Evolutionary conservation across 2,113 vertebrate genomes (phyloP).

Genomic region (Aythya baeri): DNA sequence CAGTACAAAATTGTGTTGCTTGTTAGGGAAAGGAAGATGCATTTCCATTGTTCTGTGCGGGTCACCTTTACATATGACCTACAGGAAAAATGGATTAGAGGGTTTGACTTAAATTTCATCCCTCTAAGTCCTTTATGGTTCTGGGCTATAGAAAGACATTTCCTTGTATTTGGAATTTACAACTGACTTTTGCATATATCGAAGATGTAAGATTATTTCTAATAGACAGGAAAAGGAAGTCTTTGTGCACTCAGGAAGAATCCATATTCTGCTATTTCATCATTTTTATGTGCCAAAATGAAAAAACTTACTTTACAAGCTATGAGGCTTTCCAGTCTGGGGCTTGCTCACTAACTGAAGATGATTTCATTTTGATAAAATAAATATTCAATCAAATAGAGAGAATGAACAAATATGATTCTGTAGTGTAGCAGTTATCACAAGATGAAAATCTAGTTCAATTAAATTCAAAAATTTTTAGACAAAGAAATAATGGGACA

Average conservation of each 20-base stretch:
- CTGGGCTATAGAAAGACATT: neutral
- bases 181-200: neutral
- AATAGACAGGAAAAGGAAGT: neutral
- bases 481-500: neutral
- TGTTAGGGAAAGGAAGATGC: neutral
- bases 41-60: neutral
- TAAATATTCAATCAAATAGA: neutral
- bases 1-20: accelerated
- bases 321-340: neutral
- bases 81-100: neutral
- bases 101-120: neutral
- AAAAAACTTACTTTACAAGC: accelerated
- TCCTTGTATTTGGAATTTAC: neutral
- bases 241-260: neutral
- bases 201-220: neutral
- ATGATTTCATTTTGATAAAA: neutral
- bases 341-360: neutral
- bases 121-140: neutral
- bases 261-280: neutral
- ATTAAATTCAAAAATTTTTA: neutral
- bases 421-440: neutral
- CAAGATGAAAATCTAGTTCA: neutral
- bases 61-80: neutral
- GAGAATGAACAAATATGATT: neutral
- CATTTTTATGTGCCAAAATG: neutral